Base-by-base conservation (phyloP, 2,797 vertebrate species). In the Melanotaenia trifasciata region DNA sequence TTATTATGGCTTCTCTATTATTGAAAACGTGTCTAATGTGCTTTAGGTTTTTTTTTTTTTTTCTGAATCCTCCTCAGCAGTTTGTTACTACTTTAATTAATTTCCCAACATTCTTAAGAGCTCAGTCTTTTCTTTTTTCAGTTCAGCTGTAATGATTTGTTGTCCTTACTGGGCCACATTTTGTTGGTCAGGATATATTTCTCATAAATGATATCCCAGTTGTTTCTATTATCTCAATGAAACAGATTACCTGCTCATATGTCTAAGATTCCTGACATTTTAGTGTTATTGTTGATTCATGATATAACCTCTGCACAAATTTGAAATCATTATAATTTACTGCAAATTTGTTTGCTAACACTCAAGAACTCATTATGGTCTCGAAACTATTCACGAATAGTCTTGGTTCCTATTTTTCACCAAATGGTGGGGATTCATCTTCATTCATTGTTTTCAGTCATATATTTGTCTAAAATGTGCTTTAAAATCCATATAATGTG, bases 51-150 rank as follows among this genome's bases (percentile, higher is more conserved):
- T 2, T 2, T 26, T 53, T 70, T 54, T 40, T 20, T 12, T 12
- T 26, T 18, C 45, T 32, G 38, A 64, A 56, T 64, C 62, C 26
- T 47, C 32, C 12, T 54, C 1, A 2, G 45, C 36, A 69, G 24
- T 20, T 66, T 47, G 12, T 4, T 51, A n/a, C 36, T 33, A 54
- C 70, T 67, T 51, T 72, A 62, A 77, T 77, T 64, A 56, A 47
- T 70, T 63, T 69, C 30, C 38, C 28, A 53, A 50, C 35, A 74
- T 64, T 58, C 5, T 10, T 30, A 26, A 62, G 33, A 57, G 38
- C 58, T 50, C 38, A 64, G 35, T 7, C 10, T 36, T 51, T 50
- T 58, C 43, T 12, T 3, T 11, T 53, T 24, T 53, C 51, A 26
- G 3, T 61, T 56, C 58, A 65, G 30, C 12, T 58, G 45, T 57